Percentiles rank a stretch among this genome's conserved stretches.
Evolutionary conservation across 2,113 vertebrate species (phyloP).

Genomic region (Leucopsar rothschildi): DNA sequence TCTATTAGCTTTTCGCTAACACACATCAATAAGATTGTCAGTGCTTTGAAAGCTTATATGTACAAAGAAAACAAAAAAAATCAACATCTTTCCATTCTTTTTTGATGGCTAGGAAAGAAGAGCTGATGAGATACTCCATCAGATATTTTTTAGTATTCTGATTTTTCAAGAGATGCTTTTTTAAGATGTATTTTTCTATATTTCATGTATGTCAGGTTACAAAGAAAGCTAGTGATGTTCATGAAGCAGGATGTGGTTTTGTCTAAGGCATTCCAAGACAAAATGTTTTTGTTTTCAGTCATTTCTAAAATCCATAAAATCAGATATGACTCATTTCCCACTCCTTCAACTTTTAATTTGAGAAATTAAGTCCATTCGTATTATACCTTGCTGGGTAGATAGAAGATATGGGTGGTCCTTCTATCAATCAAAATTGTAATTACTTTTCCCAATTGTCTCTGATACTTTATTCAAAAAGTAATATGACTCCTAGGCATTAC

Average conservation of each 20-base stretch:
- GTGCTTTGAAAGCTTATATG: neutral
- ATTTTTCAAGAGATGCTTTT: neutral
- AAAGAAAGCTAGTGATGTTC: neutral
- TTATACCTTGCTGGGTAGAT: neutral
- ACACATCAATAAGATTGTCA: neutral
- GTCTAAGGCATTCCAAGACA: neutral
- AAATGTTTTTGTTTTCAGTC: neutral
- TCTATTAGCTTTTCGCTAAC: neutral
- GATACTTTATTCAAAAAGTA: conserved; percentile 38
- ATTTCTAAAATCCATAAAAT: neutral
- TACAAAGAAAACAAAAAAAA: neutral
- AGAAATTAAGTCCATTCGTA: conserved; percentile 13
- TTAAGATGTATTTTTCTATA: neutral
- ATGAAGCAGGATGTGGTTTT: neutral
- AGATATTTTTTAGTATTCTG: neutral
- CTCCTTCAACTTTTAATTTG: neutral
- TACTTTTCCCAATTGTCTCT: conserved; percentile 30
- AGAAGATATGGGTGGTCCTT: conserved; percentile 36
- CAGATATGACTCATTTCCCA: neutral
- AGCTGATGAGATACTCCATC: neutral
- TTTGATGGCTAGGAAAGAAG: neutral
- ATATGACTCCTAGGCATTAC: conserved; percentile 7
- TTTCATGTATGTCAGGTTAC: neutral
- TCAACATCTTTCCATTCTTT: neutral
- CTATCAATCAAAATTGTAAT: conserved; percentile 50